These are phyloP conservation scores for Hirudo medicinalis DNA, from an alignment of 1,140 invertebrate species.

Conservation along the genomic window DNA sequence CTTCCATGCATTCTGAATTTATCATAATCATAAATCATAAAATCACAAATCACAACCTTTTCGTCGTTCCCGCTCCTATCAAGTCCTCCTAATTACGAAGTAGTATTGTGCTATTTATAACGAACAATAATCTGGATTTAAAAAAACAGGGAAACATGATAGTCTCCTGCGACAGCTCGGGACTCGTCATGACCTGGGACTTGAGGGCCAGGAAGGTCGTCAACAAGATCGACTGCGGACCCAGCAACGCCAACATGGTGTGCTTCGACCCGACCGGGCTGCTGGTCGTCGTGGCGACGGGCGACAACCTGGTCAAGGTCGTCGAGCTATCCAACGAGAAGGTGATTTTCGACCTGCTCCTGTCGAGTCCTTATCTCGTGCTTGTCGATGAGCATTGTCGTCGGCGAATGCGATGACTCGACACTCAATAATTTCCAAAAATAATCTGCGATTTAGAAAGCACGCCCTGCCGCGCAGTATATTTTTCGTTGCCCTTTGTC, in stretches of 20 bases:
- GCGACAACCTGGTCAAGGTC: constrained; percentile 1
- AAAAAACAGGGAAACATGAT: constrained; percentile 36
- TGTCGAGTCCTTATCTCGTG: not conserved
- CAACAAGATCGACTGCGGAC: constrained; percentile 36
- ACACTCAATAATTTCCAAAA: too few species aligned
- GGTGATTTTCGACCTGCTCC: not conserved
- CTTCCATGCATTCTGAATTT: too few species aligned
- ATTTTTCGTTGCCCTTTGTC: too few species aligned
- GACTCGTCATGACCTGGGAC: constrained; percentile 41
- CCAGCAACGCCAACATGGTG: constrained; percentile 38
- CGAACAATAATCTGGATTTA: not conserved
- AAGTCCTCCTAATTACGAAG: too few species aligned
- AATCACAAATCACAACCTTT: too few species aligned
- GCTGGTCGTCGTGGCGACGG: constrained; percentile 3
- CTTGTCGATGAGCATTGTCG: too few species aligned
- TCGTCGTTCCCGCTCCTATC: too few species aligned
- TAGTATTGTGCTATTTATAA: not conserved
- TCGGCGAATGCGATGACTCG: too few species aligned
- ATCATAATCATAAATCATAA: too few species aligned
- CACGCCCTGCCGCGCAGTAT: too few species aligned
- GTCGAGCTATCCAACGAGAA: not conserved
- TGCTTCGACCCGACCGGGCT: constrained; percentile 38
- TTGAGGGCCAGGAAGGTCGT: constrained; percentile 35
- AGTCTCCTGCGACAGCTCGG: constrained; percentile 41
- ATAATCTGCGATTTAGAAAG: too few species aligned